A percentile compares a stretch with the other conserved stretches of the same genome.
These are phyloP conservation scores for Craseonycteris thonglongyai DNA, from an alignment of 2,113 vertebrate genomes.

Conservation along the genomic window DNA sequence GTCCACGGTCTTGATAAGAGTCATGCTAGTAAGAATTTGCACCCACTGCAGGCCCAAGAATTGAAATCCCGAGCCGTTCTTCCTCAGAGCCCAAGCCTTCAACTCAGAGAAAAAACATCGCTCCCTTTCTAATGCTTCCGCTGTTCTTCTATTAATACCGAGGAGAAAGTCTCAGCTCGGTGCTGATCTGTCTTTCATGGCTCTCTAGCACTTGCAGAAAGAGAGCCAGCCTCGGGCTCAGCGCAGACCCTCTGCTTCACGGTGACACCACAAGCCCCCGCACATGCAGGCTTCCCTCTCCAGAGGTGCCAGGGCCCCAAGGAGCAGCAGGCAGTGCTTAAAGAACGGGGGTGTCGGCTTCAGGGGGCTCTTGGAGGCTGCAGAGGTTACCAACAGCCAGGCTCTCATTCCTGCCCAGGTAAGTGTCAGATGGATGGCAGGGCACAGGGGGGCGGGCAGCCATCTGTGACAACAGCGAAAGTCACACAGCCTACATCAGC, in stretches of 20 bases:
- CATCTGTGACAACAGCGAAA: neutral
- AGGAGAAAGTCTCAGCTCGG: neutral
- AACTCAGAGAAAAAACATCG: neutral
- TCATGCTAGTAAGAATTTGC: neutral
- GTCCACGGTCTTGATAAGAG: neutral
- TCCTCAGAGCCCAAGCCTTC: conserved; percentile 35
- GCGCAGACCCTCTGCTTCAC: no score
- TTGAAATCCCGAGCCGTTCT: conserved; percentile 14
- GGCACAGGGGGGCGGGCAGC: neutral
- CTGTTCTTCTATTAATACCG: neutral
- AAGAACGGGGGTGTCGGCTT: neutral
- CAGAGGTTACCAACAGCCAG: neutral
- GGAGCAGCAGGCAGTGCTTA: neutral
- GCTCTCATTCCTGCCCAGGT: neutral
- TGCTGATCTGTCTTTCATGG: neutral
- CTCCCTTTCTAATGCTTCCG: neutral
- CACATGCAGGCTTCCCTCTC: neutral
- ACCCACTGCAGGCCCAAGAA: neutral
- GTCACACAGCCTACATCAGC: neutral
- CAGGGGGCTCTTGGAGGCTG: neutral
- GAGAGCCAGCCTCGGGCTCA: neutral
- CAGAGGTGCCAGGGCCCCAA: neutral
- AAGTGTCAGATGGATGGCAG: neutral
- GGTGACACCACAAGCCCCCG: no score
- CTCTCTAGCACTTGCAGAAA: neutral